Conservation (phyloP, 2,888 invertebrate species). For the Oasisia sp. region DNA sequence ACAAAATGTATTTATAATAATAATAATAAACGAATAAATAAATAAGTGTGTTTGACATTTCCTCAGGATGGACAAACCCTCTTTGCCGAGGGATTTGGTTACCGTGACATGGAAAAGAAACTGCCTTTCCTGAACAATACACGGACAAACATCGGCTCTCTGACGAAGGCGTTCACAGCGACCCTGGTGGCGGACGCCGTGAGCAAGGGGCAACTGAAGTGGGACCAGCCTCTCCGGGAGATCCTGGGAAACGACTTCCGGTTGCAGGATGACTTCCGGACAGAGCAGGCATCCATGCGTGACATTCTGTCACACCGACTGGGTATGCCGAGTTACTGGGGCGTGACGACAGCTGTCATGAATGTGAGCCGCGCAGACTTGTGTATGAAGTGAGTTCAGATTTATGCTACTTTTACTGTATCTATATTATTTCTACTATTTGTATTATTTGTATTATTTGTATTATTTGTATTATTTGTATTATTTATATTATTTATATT, state of each 20-base stretch:
- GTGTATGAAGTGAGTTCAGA: no score
- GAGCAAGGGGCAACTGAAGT: slow-evolving; percentile 31
- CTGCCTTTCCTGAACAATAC: slow-evolving; percentile 44
- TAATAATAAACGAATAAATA: neutral
- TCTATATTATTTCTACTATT: no score
- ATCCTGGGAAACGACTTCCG: slow-evolving; percentile 54
- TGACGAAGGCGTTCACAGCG: slow-evolving; percentile 57
- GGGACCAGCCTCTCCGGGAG: slow-evolving; percentile 57
- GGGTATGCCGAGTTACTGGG: slow-evolving; percentile 58
- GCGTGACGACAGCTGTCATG: slow-evolving; percentile 48
- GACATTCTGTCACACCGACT: slow-evolving; percentile 61
- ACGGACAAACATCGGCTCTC: slow-evolving; percentile 53
- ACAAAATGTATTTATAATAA: neutral
- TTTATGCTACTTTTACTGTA: no score
- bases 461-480: no score
- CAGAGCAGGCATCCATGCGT: slow-evolving; percentile 51
- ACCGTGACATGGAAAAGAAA: slow-evolving; percentile 44
- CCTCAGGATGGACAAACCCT: slow-evolving; percentile 42
- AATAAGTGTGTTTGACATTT: neutral
- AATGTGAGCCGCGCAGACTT: no score
- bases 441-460: no score
- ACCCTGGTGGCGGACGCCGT: slow-evolving; percentile 46
- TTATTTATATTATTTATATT: no score
- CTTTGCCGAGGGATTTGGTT: slow-evolving; percentile 48
- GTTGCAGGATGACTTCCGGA: slow-evolving; percentile 53